Evolutionary conservation across 1,140 invertebrate species (phyloP).

Genomic region (Drosophila fuyamai): DNA sequence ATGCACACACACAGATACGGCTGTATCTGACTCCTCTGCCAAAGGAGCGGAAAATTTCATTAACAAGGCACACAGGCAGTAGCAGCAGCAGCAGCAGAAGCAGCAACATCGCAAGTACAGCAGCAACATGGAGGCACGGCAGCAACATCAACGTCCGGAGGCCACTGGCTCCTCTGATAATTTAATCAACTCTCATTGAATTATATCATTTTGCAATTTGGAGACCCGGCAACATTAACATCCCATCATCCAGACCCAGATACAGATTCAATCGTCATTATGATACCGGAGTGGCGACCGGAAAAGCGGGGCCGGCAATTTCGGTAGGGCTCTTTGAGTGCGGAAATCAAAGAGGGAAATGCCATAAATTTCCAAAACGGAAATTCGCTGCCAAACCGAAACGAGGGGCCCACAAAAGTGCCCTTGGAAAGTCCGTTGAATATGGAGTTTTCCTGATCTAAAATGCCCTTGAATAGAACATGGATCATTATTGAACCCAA

Average conservation of each 20-base stretch:
- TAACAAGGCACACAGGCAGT: conserved; percentile 78
- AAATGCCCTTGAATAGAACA: too few species aligned
- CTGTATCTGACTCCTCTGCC: conserved; percentile 43
- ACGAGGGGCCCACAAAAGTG: background rate
- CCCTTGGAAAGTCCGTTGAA: background rate
- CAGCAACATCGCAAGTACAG: conserved; percentile 10
- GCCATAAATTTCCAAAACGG: conserved; percentile 77
- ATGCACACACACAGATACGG: conserved; percentile 23
- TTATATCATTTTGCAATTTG: conserved; percentile 82
- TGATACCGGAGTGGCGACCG: conserved; percentile 54
- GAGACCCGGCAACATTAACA: conserved; percentile 32
- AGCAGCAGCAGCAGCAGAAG: conserved; percentile 27
- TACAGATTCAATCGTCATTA: conserved; percentile 68
- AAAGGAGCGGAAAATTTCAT: conserved; percentile 81
- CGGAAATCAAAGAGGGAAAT: conserved; percentile 81
- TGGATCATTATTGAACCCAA: too few species aligned
- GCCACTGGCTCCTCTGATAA: conserved; percentile 55
- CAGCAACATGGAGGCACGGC: conserved; percentile 20
- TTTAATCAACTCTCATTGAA: conserved; percentile 82
- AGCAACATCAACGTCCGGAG: conserved; percentile 30
- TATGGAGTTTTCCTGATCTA: background rate
- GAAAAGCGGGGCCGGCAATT: conserved; percentile 30
- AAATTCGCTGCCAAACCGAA: conserved; percentile 35
- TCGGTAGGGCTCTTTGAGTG: conserved; percentile 58
- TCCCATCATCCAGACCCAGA: conserved; percentile 29